Conservation (phyloP, 2,888 invertebrate species). For the Dynastes maya region DNA sequence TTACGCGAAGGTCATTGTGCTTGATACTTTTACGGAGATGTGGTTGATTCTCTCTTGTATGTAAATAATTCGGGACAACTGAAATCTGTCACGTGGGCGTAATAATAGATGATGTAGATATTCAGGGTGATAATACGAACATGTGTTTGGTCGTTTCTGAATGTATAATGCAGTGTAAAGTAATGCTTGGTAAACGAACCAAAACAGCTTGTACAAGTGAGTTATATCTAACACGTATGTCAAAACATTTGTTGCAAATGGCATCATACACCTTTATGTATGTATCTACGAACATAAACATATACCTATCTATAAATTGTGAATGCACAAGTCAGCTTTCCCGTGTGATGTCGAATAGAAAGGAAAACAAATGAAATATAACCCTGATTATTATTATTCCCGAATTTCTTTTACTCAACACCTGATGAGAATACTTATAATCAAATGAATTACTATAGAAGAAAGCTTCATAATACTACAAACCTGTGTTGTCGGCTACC, state of each 20-base stretch:
- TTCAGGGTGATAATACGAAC: conserved; percentile 37
- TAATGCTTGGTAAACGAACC: conserved; percentile 20
- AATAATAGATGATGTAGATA: conserved; percentile 45
- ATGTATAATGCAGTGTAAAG: conserved; percentile 32
- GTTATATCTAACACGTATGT: conserved; percentile 11
- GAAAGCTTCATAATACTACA: too few relatives aligned
- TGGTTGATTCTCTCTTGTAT: conserved; percentile 18
- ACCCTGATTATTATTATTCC: too few relatives aligned
- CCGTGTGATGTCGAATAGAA: too few relatives aligned
- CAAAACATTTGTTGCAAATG: conserved; percentile 14
- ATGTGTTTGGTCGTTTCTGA: conserved; percentile 35
- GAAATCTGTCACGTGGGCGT: conserved; percentile 42
- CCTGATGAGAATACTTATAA: too few relatives aligned
- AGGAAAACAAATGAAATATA: too few relatives aligned
- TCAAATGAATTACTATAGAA: too few relatives aligned
- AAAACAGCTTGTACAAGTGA: conserved; percentile 13
- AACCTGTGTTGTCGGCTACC: too few relatives aligned
- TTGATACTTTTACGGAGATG: conserved; percentile 19
- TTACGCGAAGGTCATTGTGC: conserved; percentile 18
- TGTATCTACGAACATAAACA: too few relatives aligned
- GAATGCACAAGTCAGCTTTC: too few relatives aligned
- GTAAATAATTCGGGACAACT: conserved; percentile 39
- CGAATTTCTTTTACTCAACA: too few relatives aligned
- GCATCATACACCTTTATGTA: too few relatives aligned
- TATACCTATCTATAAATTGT: too few relatives aligned